phyloP scores from a whole-genome alignment of 2,888 invertebrate species.

The Oscheius sp. region DNA sequence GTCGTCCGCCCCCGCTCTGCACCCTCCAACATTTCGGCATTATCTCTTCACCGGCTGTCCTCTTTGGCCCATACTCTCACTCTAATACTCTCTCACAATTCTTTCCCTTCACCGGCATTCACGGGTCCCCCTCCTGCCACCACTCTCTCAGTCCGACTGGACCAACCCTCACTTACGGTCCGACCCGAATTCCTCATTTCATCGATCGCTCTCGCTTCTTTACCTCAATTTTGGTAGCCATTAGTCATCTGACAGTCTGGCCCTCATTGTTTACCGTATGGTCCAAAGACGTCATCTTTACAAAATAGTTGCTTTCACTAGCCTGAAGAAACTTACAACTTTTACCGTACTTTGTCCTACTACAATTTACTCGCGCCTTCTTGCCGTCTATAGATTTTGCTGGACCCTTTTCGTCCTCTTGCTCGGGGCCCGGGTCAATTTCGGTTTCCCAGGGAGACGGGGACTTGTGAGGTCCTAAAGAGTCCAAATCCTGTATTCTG shows the following conservation, averaged over 20 bases:
- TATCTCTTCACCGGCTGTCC: conserved; percentile 26
- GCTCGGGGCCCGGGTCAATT: no score
- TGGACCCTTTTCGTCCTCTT: no score
- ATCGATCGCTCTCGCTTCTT: not conserved
- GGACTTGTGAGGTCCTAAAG: no score
- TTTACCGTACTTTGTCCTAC: not conserved
- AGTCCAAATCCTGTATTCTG: no score
- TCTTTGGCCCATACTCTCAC: conserved; percentile 17
- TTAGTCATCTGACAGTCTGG: not conserved
- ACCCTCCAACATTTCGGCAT: conserved; percentile 14
- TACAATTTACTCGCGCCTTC: no score
- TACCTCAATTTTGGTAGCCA: not conserved
- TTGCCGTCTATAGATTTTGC: no score
- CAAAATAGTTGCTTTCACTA: not conserved
- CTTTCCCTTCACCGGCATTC: conserved; percentile 14
- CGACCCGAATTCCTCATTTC: conserved; percentile 26
- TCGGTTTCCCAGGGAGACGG: no score
- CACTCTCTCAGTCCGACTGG: conserved; percentile 8
- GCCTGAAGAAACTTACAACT: not conserved
- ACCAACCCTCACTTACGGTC: conserved; percentile 11
- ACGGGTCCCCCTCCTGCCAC: conserved; percentile 20
- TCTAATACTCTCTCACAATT: not conserved
- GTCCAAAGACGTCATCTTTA: not conserved
- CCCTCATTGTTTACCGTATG: not conserved
- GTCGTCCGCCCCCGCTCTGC: conserved; percentile 12